These are phyloP conservation scores for Onychostoma macrolepis DNA, from an alignment of 2,113 vertebrate genomes.

Conservation along the genomic window DNA sequence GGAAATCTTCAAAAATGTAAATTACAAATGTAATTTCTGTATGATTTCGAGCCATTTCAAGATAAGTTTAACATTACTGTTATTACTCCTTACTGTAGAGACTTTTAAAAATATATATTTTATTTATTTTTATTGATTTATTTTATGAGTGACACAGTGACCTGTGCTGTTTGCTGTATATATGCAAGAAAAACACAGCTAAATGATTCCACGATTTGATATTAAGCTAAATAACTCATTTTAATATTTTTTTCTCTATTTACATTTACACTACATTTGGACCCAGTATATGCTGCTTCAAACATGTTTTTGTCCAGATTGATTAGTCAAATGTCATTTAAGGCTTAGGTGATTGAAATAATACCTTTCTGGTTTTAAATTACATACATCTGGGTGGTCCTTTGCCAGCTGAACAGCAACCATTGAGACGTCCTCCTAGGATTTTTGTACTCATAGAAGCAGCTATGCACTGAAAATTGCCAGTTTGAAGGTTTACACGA, in stretches of 20 bases:
- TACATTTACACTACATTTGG: background rate
- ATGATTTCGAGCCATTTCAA: no score
- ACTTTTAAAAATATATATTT: no score
- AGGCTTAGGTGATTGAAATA: background rate
- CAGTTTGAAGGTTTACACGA: background rate
- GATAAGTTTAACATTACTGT: no score
- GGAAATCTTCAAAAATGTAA: no score
- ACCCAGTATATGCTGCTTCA: background rate
- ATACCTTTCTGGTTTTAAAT: background rate
- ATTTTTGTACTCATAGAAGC: background rate
- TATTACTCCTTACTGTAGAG: no score
- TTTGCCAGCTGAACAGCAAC: background rate
- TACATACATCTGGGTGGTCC: background rate
- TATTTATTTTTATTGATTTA: no score
- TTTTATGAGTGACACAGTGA: no score
- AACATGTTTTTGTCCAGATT: background rate
- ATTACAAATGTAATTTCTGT: no score
- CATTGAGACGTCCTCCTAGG: background rate
- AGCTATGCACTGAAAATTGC: background rate
- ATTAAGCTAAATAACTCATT: background rate
- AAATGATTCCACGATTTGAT: background rate
- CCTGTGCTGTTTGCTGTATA: no score
- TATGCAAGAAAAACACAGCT: no score
- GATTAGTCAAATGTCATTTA: background rate
- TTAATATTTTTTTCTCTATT: background rate